Evolutionary conservation across 2,888 invertebrate genomes (phyloP).

Genomic region (Stegophylla sp.): DNA sequence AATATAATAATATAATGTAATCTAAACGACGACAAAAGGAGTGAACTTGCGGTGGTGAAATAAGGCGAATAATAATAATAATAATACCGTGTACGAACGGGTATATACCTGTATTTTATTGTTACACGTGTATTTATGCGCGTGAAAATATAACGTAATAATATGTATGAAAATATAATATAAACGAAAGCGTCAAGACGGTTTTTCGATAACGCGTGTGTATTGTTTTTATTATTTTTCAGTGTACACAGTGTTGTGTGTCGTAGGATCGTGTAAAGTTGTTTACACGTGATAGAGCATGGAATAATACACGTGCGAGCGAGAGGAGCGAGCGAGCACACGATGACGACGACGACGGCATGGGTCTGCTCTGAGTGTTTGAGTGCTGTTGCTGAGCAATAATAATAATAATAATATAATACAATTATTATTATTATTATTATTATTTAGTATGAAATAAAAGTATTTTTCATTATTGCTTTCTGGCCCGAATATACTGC

Average conservation of each 20-base stretch:
- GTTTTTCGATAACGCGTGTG: slow-evolving; percentile 4
- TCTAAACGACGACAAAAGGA: too few species aligned
- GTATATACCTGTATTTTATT: too few species aligned
- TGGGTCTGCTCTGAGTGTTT: background rate
- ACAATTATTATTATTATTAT: too few species aligned
- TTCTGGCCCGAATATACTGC: background rate
- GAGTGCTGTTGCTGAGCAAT: background rate
- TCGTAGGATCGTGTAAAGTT: too few species aligned
- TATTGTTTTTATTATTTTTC: slow-evolving; percentile 11
- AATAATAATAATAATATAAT: background rate
- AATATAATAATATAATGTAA: too few species aligned
- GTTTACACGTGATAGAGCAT: background rate
- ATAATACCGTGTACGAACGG: too few species aligned
- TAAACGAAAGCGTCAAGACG: background rate
- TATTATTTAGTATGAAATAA: slow-evolving; percentile 29
- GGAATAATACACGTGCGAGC: background rate
- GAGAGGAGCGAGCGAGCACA: background rate
- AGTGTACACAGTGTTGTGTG: background rate
- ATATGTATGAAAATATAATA: too few species aligned
- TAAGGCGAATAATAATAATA: too few species aligned
- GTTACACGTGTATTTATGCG: background rate
- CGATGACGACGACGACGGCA: background rate
- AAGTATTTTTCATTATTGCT: slow-evolving; percentile 29
- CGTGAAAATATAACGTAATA: background rate
- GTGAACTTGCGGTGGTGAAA: too few species aligned